phyloP scores from a whole-genome alignment of 2,888 invertebrate species.

The Megastigmus dorsalis region DNA sequence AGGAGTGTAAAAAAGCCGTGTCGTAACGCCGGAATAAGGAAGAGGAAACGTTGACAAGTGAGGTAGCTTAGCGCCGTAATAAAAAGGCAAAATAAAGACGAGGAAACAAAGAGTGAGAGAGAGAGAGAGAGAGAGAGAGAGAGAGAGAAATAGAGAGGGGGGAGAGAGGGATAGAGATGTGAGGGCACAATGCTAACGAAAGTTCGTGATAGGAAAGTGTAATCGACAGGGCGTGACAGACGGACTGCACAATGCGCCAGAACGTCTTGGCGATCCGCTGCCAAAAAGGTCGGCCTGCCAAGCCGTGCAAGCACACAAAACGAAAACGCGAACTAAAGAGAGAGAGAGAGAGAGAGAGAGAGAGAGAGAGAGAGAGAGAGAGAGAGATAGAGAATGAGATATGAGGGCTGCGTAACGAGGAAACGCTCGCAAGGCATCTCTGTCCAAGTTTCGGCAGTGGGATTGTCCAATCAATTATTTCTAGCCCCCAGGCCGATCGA shows the following conservation, averaged over 20 bases:
- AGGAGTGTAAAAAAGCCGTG: too few relatives aligned
- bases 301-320: too few relatives aligned
- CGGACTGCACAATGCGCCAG: neutral
- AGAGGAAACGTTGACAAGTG: neutral
- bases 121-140: too few relatives aligned
- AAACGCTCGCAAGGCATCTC: neutral
- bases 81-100: neutral
- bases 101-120: too few relatives aligned
- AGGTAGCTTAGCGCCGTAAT: neutral
- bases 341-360: neutral
- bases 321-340: too few relatives aligned
- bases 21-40: neutral
- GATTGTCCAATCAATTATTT: slow-evolving; percentile 43
- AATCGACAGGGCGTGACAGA: neutral
- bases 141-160: neutral
- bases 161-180: neutral
- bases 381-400: neutral
- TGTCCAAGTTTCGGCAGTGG: neutral
- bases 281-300: slow-evolving; percentile 2
- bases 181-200: neutral
- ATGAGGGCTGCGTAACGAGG: neutral
- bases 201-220: slow-evolving; percentile 29
- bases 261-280: slow-evolving; percentile 2
- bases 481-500: slow-evolving; percentile 18
- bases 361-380: neutral